Percentiles rank a stretch among this genome's conserved stretches.
phyloP scores from a whole-genome alignment of 2,113 vertebrate genomes.

The Rhinolophus ferrumequinum region DNA sequence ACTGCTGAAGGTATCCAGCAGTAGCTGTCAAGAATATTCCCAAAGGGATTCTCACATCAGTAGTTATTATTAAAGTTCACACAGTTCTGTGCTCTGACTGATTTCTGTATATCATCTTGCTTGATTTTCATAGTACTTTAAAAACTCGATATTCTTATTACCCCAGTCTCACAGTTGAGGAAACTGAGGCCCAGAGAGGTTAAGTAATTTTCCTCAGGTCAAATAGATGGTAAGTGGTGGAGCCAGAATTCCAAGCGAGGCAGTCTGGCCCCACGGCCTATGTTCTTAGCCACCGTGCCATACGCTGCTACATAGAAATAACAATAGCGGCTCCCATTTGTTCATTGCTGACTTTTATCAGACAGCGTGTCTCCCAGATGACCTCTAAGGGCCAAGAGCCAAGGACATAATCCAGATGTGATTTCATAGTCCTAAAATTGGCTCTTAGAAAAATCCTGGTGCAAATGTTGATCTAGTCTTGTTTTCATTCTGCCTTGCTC shows the following conservation, averaged over 20 bases:
- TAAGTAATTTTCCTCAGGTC: slow-evolving; percentile 14
- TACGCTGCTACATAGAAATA: slow-evolving; percentile 69
- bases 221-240: slow-evolving; percentile 6
- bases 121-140: background rate
- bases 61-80: background rate
- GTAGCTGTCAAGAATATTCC: background rate
- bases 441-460: slow-evolving; percentile 54
- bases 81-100: background rate
- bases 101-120: background rate
- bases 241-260: slow-evolving; percentile 23
- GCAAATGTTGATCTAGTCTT: slow-evolving; percentile 37
- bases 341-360: slow-evolving; percentile 60
- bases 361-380: slow-evolving; percentile 46
- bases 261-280: background rate
- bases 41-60: slow-evolving; percentile 1
- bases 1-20: background rate
- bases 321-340: slow-evolving; percentile 45
- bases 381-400: slow-evolving; percentile 49
- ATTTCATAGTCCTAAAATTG: slow-evolving; percentile 72
- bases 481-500: background rate
- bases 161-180: background rate
- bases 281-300: background rate
- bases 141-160: background rate
- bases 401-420: slow-evolving; percentile 71
- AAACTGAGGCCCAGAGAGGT: slow-evolving; percentile 6